Base-by-base conservation (phyloP, 2,888 invertebrate species). In the Cylindroiulus punctatus region DNA sequence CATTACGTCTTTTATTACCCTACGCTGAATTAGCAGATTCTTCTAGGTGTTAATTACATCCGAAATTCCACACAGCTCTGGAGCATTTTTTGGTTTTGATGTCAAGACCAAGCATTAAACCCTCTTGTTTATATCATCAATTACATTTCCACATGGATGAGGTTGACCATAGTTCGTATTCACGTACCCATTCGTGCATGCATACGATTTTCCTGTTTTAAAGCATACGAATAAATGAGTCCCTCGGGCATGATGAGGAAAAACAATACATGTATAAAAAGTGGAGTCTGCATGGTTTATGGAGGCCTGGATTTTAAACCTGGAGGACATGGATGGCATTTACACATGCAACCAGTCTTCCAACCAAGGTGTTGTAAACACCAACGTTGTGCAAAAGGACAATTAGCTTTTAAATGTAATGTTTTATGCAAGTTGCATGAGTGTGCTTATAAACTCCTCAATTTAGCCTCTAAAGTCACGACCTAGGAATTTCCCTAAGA, bases 341-440 rank as follows among this genome's bases (percentile, higher is more conserved):
- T 52, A 19, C 52, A 52, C 52, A 52, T n/a, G 52, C 0, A 52
- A n/a, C 52, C 52, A 52, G 52, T 52, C 52, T 7, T 52, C 52
- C 52, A 52, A n/a, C n/a, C 52, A 52, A 52, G 52, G 7, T 47
- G 10, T 52, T 19, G n/a, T 3, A 1, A 52, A 19, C 17, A 7
- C 17, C 47, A 52, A 52, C 52, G 12, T 52, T 52, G 2, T 52
- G n/a, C 44, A 2, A n/a, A 52, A 52, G 52, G n/a, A 52, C 52
- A 52, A 52, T 52, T 19, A 52, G 52, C 52, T n/a, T 52, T 42
- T n/a, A 52, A 52, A 44, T 3, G 44, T 44, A 52, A 52, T n/a
- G 52, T n/a, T 52, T n/a, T n/a, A n/a, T 52, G 52, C 52, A 52
- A n/a, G n/a, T 12, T 52, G 52, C 52, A n/a, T 52, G 52, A 52